These are phyloP conservation scores for Microcebus lehilahytsara DNA, from an alignment of 2,113 vertebrate species.

Conservation along the genomic window DNA sequence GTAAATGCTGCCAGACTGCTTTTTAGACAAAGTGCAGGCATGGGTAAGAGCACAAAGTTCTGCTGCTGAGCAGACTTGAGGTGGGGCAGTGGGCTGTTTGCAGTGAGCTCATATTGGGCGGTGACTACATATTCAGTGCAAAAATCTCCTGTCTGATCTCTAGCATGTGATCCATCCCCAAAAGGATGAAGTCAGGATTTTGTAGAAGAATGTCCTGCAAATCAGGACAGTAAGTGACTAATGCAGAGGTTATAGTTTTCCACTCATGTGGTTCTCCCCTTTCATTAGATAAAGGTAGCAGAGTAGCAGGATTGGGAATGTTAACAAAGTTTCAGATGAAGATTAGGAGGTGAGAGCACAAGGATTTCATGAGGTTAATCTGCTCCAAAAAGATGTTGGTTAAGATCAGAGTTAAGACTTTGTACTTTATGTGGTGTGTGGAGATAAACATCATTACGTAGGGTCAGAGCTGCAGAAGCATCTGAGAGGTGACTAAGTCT, in stretches of 20 bases:
- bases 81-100: neutral
- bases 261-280: too few relatives aligned
- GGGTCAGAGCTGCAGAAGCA: neutral
- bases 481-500: neutral
- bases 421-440: neutral
- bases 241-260: neutral
- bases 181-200: neutral
- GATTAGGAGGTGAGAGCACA: neutral
- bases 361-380: neutral
- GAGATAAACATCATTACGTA: neutral
- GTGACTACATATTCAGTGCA: neutral
- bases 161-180: neutral
- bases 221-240: neutral
- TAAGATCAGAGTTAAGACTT: neutral
- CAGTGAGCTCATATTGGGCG: neutral
- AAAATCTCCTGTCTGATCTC: neutral
- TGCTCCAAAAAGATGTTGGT: neutral
- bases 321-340: neutral
- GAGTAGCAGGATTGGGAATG: neutral
- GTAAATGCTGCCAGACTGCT: neutral
- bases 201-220: too few relatives aligned
- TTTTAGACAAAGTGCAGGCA: neutral
- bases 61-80: neutral
- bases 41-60: neutral
- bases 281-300: neutral